Percentiles rank a stretch among this genome's conserved stretches.
Evolutionary conservation across 2,797 vertebrate species (phyloP).

Genomic region (Amniataba percoides): DNA sequence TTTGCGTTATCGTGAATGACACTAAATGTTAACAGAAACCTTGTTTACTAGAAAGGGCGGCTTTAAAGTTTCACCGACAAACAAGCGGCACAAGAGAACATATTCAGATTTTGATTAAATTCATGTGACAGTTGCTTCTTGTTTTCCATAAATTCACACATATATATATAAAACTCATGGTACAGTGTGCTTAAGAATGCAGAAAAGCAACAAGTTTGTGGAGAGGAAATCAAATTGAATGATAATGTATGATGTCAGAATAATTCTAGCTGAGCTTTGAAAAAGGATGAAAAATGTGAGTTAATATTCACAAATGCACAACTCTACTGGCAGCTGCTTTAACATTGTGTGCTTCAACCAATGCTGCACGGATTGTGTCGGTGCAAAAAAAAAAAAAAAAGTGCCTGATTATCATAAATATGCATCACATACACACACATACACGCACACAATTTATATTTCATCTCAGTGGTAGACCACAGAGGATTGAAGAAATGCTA

Average conservation of each 20-base stretch:
- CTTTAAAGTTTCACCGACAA: conserved; percentile 1
- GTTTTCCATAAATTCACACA: neutral
- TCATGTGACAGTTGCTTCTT: neutral
- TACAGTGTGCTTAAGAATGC: neutral
- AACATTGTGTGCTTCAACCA: conserved; percentile 33
- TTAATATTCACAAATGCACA: conserved; percentile 47
- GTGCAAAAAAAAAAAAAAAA: conserved; percentile 39
- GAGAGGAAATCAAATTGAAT: conserved; percentile 20
- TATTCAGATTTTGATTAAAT: neutral
- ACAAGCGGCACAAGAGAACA: neutral
- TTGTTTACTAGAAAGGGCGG: conserved; percentile 1
- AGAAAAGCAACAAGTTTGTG: neutral
- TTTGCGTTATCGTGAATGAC: neutral
- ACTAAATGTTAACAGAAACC: neutral
- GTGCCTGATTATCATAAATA: conserved; percentile 68
- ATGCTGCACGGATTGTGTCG: conserved; percentile 24
- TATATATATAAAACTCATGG: neutral
- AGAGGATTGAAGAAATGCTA: conserved; percentile 74
- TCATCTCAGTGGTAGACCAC: conserved; percentile 60
- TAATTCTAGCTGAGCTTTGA: conserved; percentile 47
- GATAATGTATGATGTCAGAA: neutral
- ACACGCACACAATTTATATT: conserved; percentile 58
- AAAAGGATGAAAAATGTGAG: conserved; percentile 46
- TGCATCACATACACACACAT: conserved; percentile 53
- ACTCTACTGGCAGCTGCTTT: conserved; percentile 48